Evolutionary conservation across 2,797 vertebrate species (phyloP).

Genomic region (Oophaga sylvatica): DNA sequence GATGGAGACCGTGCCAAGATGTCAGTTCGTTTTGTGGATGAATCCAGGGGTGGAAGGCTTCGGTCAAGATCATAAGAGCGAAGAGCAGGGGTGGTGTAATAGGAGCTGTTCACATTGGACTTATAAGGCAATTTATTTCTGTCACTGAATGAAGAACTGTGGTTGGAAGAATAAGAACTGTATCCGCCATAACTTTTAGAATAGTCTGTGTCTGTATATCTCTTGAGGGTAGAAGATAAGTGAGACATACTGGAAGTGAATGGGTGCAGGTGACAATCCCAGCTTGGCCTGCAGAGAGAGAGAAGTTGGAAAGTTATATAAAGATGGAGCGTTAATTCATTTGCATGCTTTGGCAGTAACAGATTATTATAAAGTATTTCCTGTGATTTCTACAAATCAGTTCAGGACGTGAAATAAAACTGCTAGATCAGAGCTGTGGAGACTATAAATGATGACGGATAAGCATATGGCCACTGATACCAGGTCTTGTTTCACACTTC

Average conservation of each 20-base stretch:
- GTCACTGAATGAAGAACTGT: slow-evolving; percentile 79
- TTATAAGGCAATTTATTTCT: slow-evolving; percentile 82
- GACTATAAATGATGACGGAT: neutral
- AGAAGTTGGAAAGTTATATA: neutral
- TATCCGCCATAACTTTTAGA: slow-evolving; percentile 86
- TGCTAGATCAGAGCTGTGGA: neutral
- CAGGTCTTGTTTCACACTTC: neutral
- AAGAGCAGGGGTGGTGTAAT: slow-evolving; percentile 75
- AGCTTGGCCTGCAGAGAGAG: slow-evolving; percentile 28
- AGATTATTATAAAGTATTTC: neutral
- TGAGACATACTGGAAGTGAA: slow-evolving; percentile 85
- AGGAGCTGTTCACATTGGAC: slow-evolving; percentile 74
- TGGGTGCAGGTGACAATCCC: neutral
- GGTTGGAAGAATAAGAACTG: slow-evolving; percentile 81
- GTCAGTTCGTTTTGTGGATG: slow-evolving; percentile 80
- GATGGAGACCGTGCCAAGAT: slow-evolving; percentile 77
- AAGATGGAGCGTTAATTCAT: neutral
- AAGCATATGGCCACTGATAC: neutral
- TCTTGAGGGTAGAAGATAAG: slow-evolving; percentile 91
- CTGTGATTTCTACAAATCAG: neutral
- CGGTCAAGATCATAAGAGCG: slow-evolving; percentile 78
- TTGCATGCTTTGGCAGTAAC: neutral
- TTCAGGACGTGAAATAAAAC: neutral
- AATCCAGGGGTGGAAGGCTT: slow-evolving; percentile 80
- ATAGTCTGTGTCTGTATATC: slow-evolving; percentile 82